Evolutionary conservation across 1,140 invertebrate genomes (phyloP), one percentile per base, ranked within the genome.

Genomic region (Heliconius himera): DNA sequence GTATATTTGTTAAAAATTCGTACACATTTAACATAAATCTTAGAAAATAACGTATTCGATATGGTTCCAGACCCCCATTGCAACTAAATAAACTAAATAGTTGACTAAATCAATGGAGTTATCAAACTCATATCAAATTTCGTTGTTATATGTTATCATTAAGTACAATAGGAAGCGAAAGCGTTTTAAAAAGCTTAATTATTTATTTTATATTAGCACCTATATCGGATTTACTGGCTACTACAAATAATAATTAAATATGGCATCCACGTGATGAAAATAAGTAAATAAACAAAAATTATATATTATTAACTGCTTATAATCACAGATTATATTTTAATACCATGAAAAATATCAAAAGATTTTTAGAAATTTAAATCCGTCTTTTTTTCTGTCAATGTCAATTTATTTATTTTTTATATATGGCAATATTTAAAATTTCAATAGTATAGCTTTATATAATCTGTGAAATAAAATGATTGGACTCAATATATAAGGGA

Each of bases 11-110:
- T 93, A 93, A 92, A 91, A 87, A 88, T 85, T 90, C 88, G 88
- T 91, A 91, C 90, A 92, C 83, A 85, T 80, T 81, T 51, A 66
- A 76, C 73, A 33, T 60, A 26, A 46, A 66, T 56, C 60, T 66
- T 66, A 66, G 1, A 66, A 66, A 66, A 66, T 78, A 29, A 81
- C 80, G 70, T 71, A 20, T 60, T 84, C 85, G 91, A 90, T 92
- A 91, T 88, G 81, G 93, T 94, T 94, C 93, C 93, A 94, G 93
- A 94, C 92, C 91, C 88, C 91, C 93, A 94, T 94, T 94, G 88
- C 41, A 72, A 82, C 82, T 87, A 88, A 86, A 89, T 89, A 88
- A 72, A 82, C 82, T 87, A 88, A 86, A 89, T 89, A 88, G 87
- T 85, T 66, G 86, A 87, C 83, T 83, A 85, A 86, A 86, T 80